These are phyloP conservation scores for Grus americana DNA, from an alignment of 2,113 vertebrate species.

Conservation along the genomic window DNA sequence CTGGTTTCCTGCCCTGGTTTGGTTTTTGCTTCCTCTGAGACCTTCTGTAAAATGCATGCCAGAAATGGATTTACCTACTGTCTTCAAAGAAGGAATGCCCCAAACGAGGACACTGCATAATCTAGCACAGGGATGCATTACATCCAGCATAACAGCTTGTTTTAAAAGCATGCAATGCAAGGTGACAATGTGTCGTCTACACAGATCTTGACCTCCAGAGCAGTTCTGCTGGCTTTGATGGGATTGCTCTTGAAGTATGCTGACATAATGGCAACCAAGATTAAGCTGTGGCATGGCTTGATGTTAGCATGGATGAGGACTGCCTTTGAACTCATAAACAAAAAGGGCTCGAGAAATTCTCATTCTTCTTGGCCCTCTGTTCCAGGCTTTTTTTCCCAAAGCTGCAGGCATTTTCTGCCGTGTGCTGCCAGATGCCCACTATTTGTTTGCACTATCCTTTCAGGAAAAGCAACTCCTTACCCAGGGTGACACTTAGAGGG, in stretches of 20 bases:
- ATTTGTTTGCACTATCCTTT: not conserved
- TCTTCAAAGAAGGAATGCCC: not conserved
- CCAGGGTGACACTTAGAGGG: not conserved
- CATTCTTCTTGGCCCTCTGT: not conserved
- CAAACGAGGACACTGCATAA: not conserved
- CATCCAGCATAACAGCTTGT: not conserved
- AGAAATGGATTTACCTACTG: not conserved
- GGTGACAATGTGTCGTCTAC: not conserved
- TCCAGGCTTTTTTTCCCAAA: not conserved
- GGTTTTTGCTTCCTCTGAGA: not conserved
- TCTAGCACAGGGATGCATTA: not conserved
- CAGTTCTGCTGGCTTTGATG: not conserved
- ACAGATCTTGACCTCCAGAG: not conserved
- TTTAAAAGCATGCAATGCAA: not conserved
- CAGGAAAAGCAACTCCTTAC: not conserved
- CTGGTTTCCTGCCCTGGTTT: not conserved
- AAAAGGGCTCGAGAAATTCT: not conserved
- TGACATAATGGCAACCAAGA: not conserved
- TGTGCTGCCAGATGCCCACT: not conserved
- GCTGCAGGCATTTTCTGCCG: not conserved
- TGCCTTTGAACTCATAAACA: not conserved
- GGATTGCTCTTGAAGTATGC: not conserved
- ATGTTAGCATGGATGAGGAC: not conserved
- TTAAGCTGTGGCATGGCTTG: not conserved
- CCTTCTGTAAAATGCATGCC: not conserved